Conservation (phyloP, 2,888 invertebrate genomes). For the Campopleginae sp. region DNA sequence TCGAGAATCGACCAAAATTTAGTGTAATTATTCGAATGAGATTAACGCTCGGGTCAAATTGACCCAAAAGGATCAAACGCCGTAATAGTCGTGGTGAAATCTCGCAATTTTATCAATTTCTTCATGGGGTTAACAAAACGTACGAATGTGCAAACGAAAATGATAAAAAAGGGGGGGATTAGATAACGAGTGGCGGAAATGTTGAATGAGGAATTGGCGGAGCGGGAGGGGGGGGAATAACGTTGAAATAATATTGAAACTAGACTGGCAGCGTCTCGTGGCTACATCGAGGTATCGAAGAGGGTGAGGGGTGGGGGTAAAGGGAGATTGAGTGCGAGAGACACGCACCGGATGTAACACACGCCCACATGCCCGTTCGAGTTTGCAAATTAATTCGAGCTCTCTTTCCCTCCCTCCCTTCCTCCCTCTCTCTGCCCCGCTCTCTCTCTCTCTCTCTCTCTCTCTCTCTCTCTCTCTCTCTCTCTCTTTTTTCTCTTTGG, state of each 20-base stretch:
- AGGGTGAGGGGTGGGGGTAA: constrained; percentile 39
- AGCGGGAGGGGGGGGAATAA: constrained; percentile 48
- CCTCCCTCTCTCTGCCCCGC: constrained; percentile 37
- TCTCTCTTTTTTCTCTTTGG: constrained; percentile 24
- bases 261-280: constrained; percentile 54
- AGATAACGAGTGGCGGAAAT: constrained; percentile 34
- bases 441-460: constrained; percentile 50
- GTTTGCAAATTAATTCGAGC: constrained; percentile 72
- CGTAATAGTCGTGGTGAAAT: too few species aligned
- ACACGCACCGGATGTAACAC: constrained; percentile 71
- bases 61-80: too few species aligned
- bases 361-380: constrained; percentile 68
- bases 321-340: constrained; percentile 55
- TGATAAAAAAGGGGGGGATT: neutral
- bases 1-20: too few species aligned
- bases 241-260: constrained; percentile 67
- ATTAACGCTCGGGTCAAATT: too few species aligned
- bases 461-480: constrained; percentile 30
- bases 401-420: constrained; percentile 43
- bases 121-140: neutral
- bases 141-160: neutral
- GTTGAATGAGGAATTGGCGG: constrained; percentile 50
- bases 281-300: constrained; percentile 15
- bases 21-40: too few species aligned
- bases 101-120: neutral